Percentiles rank a stretch among this genome's conserved stretches.
Conservation (phyloP, 2,888 invertebrate species). For the Keiferia lycopersicella region DNA sequence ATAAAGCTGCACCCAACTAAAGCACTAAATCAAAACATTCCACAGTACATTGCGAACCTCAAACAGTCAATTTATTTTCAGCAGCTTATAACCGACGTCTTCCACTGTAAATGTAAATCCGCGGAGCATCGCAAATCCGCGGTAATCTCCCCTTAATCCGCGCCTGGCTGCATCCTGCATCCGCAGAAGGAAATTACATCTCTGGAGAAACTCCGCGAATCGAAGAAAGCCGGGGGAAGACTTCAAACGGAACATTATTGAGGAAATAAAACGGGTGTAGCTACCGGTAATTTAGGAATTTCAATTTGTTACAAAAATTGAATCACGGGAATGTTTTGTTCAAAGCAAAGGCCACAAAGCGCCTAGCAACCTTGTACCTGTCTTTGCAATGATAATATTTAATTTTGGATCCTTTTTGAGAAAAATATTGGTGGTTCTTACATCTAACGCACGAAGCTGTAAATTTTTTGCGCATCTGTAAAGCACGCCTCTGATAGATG, state of each 20-base stretch:
- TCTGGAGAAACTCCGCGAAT: constrained; percentile 21
- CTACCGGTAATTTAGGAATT: not conserved
- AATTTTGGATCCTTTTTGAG: too few species aligned
- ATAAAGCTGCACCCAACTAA: too few species aligned
- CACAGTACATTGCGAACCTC: not conserved
- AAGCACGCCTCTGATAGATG: too few species aligned
- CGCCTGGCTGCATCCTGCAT: constrained; percentile 21
- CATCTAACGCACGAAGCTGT: too few species aligned
- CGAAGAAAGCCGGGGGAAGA: constrained; percentile 18
- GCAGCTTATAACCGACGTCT: not conserved
- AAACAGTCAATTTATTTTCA: not conserved
- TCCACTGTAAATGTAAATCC: constrained; percentile 10
- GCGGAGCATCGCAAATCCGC: constrained; percentile 5
- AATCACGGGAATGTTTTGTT: too few species aligned
- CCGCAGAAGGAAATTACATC: constrained; percentile 28
- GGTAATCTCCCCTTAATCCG: constrained; percentile 13
- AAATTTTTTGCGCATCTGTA: too few species aligned
- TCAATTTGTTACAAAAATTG: not conserved
- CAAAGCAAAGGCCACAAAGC: too few species aligned
- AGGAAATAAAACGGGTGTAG: not conserved
- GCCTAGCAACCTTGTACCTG: too few species aligned
- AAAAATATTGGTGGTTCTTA: too few species aligned
- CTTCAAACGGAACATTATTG: constrained; percentile 16
- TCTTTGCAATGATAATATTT: too few species aligned
- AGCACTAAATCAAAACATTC: not conserved